Percentiles rank a stretch among this genome's conserved stretches.
phyloP scores from a whole-genome alignment of 1,140 invertebrate species.

The Mamestra configurata region DNA sequence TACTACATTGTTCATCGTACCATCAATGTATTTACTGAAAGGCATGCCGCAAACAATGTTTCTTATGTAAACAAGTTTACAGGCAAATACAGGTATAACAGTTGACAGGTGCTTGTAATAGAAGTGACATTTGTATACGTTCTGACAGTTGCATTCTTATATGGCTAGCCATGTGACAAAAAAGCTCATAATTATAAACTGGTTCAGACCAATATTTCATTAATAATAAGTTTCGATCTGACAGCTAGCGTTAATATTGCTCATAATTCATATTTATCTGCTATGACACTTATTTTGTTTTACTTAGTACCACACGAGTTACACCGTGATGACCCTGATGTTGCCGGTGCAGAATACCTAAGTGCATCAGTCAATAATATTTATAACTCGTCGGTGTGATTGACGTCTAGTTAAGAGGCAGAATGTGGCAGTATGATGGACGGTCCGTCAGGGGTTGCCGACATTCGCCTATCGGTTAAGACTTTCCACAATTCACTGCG shows the following conservation, averaged over 20 bases:
- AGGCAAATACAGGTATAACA: background rate
- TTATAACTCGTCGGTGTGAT: constrained; percentile 36
- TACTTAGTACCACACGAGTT: background rate
- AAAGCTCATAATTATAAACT: background rate
- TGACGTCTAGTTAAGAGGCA: constrained; percentile 16
- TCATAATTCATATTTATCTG: constrained; percentile 27
- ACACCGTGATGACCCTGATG: constrained; percentile 24
- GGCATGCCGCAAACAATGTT: no score
- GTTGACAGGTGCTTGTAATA: background rate
- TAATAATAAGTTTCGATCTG: constrained; percentile 15
- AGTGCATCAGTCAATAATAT: constrained; percentile 18
- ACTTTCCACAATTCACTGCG: constrained; percentile 36
- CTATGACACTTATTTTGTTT: background rate
- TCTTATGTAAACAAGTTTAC: background rate
- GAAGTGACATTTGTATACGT: background rate
- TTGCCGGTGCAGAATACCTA: background rate
- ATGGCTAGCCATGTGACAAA: background rate
- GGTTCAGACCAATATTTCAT: background rate
- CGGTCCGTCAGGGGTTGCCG: constrained; percentile 39
- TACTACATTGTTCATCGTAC: no score
- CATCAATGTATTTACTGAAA: no score
- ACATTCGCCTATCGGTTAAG: constrained; percentile 48
- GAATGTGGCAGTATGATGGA: constrained; percentile 32
- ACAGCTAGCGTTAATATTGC: background rate
- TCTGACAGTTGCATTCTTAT: background rate